A percentile compares a stretch with the other conserved stretches of the same genome.
These are phyloP conservation scores for Grammomys dolichurus DNA, from an alignment of 2,113 vertebrate species.

Conservation along the genomic window DNA sequence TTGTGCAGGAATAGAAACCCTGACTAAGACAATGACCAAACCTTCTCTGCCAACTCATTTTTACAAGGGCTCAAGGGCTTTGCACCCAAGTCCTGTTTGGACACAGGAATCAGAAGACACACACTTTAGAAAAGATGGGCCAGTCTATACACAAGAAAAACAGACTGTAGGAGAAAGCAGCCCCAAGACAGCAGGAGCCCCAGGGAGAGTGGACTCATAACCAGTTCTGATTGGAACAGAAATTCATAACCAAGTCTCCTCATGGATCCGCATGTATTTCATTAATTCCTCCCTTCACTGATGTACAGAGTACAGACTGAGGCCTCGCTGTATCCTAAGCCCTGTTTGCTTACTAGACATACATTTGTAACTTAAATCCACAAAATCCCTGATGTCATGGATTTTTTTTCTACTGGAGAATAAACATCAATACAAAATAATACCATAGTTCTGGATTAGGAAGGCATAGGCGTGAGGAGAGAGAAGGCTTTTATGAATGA, in stretches of 20 bases:
- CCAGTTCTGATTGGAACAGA: neutral
- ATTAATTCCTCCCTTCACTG: neutral
- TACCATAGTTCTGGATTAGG: neutral
- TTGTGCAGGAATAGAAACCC: too few relatives aligned
- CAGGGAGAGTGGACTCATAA: neutral
- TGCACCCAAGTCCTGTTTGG: neutral
- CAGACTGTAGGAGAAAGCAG: neutral
- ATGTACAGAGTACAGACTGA: neutral
- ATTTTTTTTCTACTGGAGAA: constrained; percentile 9
- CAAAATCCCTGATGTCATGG: neutral
- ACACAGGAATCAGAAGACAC: neutral
- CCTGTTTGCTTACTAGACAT: neutral
- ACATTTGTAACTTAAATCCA: constrained; percentile 17
- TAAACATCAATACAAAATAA: neutral
- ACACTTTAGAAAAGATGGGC: neutral
- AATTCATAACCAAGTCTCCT: neutral
- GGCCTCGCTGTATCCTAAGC: neutral
- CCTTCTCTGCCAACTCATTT: neutral
- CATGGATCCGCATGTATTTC: neutral
- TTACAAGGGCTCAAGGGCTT: neutral
- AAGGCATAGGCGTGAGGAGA: neutral
- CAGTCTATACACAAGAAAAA: neutral
- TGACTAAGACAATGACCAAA: neutral
- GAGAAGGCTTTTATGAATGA: neutral
- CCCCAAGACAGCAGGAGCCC: neutral